Percentiles rank a stretch among this genome's conserved stretches.
Conservation (phyloP, 1,140 invertebrate genomes). For the Pentalonia nigronervosa region DNA sequence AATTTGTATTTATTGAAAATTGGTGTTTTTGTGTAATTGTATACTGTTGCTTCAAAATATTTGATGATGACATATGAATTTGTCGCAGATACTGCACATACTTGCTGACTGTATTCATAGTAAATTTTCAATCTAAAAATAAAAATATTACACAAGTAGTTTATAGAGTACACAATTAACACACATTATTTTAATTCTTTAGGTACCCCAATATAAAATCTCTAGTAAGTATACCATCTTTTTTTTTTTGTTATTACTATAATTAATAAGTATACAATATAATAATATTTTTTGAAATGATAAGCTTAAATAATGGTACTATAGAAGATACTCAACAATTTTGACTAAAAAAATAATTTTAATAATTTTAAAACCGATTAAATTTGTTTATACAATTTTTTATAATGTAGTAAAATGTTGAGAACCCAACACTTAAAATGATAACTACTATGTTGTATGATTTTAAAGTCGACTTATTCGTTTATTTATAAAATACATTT, state of each 20-base stretch:
- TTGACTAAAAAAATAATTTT: too few relatives aligned
- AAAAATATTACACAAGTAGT: background rate
- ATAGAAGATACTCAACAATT: background rate
- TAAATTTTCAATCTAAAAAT: background rate
- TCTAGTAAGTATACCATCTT: too few relatives aligned
- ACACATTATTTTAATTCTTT: background rate
- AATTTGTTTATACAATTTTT: too few relatives aligned
- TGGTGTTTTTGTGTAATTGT: background rate
- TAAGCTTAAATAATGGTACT: background rate
- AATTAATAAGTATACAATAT: background rate
- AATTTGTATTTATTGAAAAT: background rate
- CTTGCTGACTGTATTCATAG: slow-evolving; percentile 41
- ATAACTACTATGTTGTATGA: background rate
- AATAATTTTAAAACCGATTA: too few relatives aligned
- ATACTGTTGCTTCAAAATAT: background rate
- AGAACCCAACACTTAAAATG: background rate
- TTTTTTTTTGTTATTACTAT: background rate
- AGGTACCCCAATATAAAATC: background rate
- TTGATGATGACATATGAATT: background rate
- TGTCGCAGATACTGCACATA: background rate
- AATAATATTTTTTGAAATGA: background rate
- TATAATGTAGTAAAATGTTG: background rate
- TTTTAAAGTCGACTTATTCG: background rate
- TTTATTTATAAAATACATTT: too few relatives aligned
- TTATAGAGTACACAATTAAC: too few relatives aligned